Base-by-base conservation (phyloP, 2,113 vertebrate species). In the Paralichthys olivaceus region DNA sequence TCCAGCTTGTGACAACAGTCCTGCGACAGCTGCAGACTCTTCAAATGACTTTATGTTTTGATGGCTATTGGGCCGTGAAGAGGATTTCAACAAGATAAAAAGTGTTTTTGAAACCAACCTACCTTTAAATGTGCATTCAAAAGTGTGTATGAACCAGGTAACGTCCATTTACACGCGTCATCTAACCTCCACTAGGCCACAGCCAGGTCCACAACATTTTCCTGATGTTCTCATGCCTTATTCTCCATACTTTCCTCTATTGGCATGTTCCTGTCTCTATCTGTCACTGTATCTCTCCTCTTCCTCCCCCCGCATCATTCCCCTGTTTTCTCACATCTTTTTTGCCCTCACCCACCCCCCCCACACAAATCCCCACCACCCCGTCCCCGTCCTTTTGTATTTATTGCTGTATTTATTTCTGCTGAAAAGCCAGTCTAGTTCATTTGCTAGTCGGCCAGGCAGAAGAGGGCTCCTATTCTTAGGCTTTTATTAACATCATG, bases 401-500 rank as follows among this genome's bases (percentile, higher is more conserved):
- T 91, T 93, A 91, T 92, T 89, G 85, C 83, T 80, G 85, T 93
- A 89, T 91, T 93, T 93, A 93, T 94, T 93, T 94, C 87, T 93
- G 93, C 93, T 92, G 93, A 94, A 94, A 93, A 93, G 92, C 90
- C 87, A 89, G 87, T 91, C 90, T 89, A 90, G 92, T 95, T 94
- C 91, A 94, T 92, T 92, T 95, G 94, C 95, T 92, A 94, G 92
- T 94, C 93, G 84, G 91, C 94, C 93, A 94, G 92, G 92, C 92
- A 93, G 90, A 92, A 92, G 78, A 94, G 92, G 83, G 81, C 90
- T 90, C 92, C 92, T 92, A 89, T 83, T 92, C 94, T 91, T 93
- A 90, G 15, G 90, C 88, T 94, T 92, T 94, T 95, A 96, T 96
- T 96, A 96, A 96, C 95, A 95, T 95, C 94, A 95, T 90, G 96